Conservation (phyloP, 2,888 invertebrate species). For the Acanthococcus lagerstroemiae region DNA sequence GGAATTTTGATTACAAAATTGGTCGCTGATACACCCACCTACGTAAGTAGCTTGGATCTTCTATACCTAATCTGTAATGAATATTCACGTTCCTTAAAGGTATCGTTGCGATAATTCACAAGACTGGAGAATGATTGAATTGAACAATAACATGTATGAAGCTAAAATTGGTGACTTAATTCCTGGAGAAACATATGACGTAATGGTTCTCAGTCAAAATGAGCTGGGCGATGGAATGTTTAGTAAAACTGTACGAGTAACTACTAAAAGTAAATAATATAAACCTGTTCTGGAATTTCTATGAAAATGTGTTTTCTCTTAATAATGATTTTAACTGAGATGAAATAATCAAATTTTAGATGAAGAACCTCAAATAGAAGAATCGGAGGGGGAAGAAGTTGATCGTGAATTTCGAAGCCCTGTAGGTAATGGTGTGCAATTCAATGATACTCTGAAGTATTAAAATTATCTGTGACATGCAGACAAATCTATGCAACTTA, state of each 20-base stretch:
- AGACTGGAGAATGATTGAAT: constrained; percentile 75
- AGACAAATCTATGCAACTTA: neutral
- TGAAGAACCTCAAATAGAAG: neutral
- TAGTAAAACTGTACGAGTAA: constrained; percentile 67
- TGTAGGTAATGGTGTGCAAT: constrained; percentile 21
- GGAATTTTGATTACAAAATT: too few species aligned
- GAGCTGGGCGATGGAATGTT: constrained; percentile 79
- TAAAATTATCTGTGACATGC: neutral
- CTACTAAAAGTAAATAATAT: constrained; percentile 49
- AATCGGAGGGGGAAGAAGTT: neutral
- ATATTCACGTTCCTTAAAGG: constrained; percentile 39
- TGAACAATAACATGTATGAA: constrained; percentile 56
- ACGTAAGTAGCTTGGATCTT: too few species aligned
- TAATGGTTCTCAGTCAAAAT: constrained; percentile 82
- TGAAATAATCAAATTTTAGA: neutral
- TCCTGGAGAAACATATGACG: constrained; percentile 72
- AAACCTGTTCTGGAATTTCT: neutral
- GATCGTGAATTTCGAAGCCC: constrained; percentile 29
- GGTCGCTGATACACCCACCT: too few species aligned
- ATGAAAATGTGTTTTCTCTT: neutral
- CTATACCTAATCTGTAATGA: too few species aligned
- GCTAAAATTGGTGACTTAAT: constrained; percentile 67
- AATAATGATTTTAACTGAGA: neutral
- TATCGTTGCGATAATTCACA: constrained; percentile 62
- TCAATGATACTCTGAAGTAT: neutral